A percentile compares a stretch with the other conserved stretches of the same genome.
phyloP scores from a whole-genome alignment of 2,113 vertebrate species.

The Pedetes capensis region DNA sequence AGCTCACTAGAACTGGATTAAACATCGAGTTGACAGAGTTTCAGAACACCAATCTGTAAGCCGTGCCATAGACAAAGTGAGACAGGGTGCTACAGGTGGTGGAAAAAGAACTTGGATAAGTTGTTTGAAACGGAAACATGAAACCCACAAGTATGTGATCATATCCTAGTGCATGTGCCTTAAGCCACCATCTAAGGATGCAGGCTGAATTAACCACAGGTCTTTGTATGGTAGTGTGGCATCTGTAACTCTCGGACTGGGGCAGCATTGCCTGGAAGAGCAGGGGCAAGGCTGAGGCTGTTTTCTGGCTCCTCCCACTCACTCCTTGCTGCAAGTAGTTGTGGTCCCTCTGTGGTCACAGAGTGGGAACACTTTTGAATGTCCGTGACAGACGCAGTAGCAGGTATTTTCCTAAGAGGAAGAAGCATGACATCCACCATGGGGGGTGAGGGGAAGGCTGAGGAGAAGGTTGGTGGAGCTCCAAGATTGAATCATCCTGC shows the following conservation, averaged over 20 bases:
- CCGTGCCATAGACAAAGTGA: not conserved
- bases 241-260: not conserved
- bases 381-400: not conserved
- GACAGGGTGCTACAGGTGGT: not conserved
- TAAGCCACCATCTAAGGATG: not conserved
- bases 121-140: not conserved
- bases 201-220: not conserved
- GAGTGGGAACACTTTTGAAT: not conserved
- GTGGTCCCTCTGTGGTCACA: not conserved
- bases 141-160: not conserved
- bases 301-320: not conserved
- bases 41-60: not conserved
- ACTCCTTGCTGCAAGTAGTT: not conserved
- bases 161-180: not conserved
- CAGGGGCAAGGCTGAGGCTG: not conserved
- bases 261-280: not conserved
- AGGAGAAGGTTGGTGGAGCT: not conserved
- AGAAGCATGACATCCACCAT: not conserved
- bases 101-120: not conserved
- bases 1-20: not conserved
- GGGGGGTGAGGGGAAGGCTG: rapidly evolving
- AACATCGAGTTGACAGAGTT: not conserved
- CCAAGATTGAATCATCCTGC: not conserved
- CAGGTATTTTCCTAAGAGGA: not conserved
- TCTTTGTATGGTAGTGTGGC: not conserved